Evolutionary conservation across 2,797 vertebrate genomes (phyloP).

Genomic region (Oryzias dopingdopingensis): DNA sequence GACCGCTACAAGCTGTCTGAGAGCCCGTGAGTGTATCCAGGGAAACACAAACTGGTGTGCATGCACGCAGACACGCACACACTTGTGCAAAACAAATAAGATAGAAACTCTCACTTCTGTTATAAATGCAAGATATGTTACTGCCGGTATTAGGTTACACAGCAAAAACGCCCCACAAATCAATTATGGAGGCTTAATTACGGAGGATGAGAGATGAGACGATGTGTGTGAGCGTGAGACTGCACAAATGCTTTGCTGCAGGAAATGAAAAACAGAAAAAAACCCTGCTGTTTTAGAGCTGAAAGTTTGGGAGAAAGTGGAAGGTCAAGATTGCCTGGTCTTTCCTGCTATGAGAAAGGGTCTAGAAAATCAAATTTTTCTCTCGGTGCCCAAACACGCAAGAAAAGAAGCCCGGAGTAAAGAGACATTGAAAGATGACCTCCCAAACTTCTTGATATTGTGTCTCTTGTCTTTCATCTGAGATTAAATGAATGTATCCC

Average conservation of each 20-base stretch:
- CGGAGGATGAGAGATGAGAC: constrained; percentile 60
- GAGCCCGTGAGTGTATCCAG: constrained; percentile 70
- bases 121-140: constrained; percentile 68
- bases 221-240: constrained; percentile 11
- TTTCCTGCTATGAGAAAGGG: constrained; percentile 44
- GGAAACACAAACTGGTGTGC: constrained; percentile 59
- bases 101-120: constrained; percentile 51
- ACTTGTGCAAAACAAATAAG: constrained; percentile 42
- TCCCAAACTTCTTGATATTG: constrained; percentile 67
- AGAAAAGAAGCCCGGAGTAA: constrained; percentile 39
- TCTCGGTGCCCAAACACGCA: constrained; percentile 22
- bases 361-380: constrained; percentile 67
- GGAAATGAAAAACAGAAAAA: constrained; percentile 25
- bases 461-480: constrained; percentile 66
- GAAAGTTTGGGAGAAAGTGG: constrained; percentile 63
- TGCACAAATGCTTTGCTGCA: constrained; percentile 30
- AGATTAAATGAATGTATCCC: constrained; percentile 63
- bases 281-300: constrained; percentile 59
- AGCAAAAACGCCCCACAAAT: constrained; percentile 65
- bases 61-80: constrained; percentile 12
- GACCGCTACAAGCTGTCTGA: constrained; percentile 72
- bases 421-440: constrained; percentile 59
- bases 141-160: constrained; percentile 65
- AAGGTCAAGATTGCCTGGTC: constrained; percentile 66
- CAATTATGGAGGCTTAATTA: constrained; percentile 78